These are phyloP conservation scores for Amphipoea oculea DNA, from an alignment of 2,888 invertebrate species.

Conservation along the genomic window DNA sequence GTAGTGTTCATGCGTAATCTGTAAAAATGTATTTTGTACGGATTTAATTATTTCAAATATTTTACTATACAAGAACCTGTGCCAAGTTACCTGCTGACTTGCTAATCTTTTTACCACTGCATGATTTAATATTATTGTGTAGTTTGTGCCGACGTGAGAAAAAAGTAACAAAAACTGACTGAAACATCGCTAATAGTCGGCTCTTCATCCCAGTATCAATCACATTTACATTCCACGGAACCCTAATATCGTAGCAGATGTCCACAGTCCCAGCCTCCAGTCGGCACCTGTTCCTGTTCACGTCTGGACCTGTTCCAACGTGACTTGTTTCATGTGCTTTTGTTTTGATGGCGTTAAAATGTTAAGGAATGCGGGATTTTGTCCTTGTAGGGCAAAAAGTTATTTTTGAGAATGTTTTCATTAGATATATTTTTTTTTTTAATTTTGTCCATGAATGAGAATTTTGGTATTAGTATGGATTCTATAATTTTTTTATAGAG, in stretches of 20 bases:
- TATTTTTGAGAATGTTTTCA: not conserved
- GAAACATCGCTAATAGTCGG: not conserved
- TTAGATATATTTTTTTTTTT: not conserved
- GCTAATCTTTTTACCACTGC: not conserved
- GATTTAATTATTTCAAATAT: too few relatives aligned
- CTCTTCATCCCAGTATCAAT: not conserved
- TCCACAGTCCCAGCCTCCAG: conserved; percentile 43
- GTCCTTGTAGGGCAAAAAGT: not conserved
- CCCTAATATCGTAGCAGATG: conserved; percentile 58
- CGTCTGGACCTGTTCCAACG: conserved; percentile 49
- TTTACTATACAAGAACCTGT: too few relatives aligned
- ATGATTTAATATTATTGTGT: not conserved
- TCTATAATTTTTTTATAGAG: not conserved
- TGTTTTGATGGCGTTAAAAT: conserved; percentile 39
- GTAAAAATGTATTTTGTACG: too few relatives aligned
- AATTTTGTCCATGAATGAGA: not conserved
- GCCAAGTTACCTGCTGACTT: too few relatives aligned
- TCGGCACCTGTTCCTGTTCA: conserved; percentile 60
- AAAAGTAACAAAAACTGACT: not conserved
- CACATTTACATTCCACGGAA: conserved; percentile 10
- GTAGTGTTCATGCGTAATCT: too few relatives aligned
- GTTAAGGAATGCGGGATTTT: not conserved
- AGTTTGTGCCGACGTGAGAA: not conserved
- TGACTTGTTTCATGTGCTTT: conserved; percentile 43
- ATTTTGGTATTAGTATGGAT: not conserved